Conservation (phyloP, 2,888 invertebrate genomes). For the Temnothorax ravouxi region DNA sequence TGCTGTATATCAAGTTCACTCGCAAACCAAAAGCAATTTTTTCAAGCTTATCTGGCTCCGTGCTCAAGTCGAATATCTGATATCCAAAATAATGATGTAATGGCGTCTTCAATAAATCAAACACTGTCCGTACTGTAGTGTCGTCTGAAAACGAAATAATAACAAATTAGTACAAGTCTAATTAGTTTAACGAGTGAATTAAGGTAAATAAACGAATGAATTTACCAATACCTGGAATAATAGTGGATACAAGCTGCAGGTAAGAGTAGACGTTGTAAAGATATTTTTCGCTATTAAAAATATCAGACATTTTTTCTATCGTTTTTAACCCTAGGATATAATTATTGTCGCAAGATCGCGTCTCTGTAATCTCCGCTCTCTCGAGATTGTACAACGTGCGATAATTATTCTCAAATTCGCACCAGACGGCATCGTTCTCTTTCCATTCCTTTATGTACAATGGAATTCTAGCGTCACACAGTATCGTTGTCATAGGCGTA, state of each 20-base stretch:
- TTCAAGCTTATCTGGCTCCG: constrained; percentile 91
- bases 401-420: constrained; percentile 70
- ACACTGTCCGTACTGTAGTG: constrained; percentile 57
- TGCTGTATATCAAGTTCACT: constrained; percentile 91
- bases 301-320: constrained; percentile 71
- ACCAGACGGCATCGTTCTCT: constrained; percentile 80
- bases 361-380: constrained; percentile 50
- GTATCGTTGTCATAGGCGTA: constrained; percentile 70
- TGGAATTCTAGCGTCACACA: constrained; percentile 79
- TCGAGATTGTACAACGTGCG: constrained; percentile 60
- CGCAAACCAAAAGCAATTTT: constrained; percentile 90
- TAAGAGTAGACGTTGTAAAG: constrained; percentile 76
- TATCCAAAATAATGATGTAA: constrained; percentile 81
- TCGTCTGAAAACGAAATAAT: constrained; percentile 61
- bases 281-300: constrained; percentile 75
- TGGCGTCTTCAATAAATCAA: constrained; percentile 64
- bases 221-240: constrained; percentile 73
- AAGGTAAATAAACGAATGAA: neutral
- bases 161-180: constrained; percentile 10
- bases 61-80: constrained; percentile 89
- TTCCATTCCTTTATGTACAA: constrained; percentile 75
- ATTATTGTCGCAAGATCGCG: constrained; percentile 39
- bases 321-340: constrained; percentile 64
- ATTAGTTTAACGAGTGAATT: neutral
- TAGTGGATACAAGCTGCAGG: constrained; percentile 76